A percentile compares a stretch with the other conserved stretches of the same genome.
These are phyloP conservation scores for Dyspetes luteomarginatus DNA, from an alignment of 2,888 invertebrate genomes.

Conservation along the genomic window DNA sequence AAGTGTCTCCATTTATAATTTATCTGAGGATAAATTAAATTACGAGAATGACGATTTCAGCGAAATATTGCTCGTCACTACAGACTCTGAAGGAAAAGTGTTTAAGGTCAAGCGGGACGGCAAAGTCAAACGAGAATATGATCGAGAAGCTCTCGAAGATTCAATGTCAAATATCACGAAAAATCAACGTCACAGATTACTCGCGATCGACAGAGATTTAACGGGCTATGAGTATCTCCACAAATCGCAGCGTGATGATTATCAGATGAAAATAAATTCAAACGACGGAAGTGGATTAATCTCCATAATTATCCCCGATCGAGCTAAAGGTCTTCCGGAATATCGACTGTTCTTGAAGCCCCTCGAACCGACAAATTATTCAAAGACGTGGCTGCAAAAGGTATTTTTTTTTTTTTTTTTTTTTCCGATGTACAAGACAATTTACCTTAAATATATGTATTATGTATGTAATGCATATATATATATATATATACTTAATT, in stretches of 20 bases:
- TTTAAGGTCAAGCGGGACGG: slow-evolving; percentile 69
- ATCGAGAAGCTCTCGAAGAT: neutral
- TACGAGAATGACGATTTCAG: too few species aligned
- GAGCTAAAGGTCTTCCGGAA: slow-evolving; percentile 61
- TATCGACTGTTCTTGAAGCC: slow-evolving; percentile 67
- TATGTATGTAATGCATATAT: neutral
- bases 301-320: slow-evolving; percentile 63
- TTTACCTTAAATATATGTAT: slow-evolving; percentile 9
- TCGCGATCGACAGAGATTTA: slow-evolving; percentile 75
- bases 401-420: slow-evolving; percentile 39
- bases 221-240: slow-evolving; percentile 77
- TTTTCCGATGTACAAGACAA: too few species aligned
- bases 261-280: slow-evolving; percentile 57
- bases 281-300: slow-evolving; percentile 67
- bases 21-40: too few species aligned
- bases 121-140: slow-evolving; percentile 6
- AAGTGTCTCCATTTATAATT: slow-evolving; percentile 55
- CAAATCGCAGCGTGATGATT: slow-evolving; percentile 67
- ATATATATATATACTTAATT: neutral
- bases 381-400: slow-evolving; percentile 67
- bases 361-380: slow-evolving; percentile 63
- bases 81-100: slow-evolving; percentile 69
- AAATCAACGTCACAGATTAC: slow-evolving; percentile 72
- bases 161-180: neutral
- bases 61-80: slow-evolving; percentile 44